A percentile compares a stretch with the other conserved stretches of the same genome.
Conservation (phyloP, 2,888 invertebrate genomes). For the Chalcis sispes region DNA sequence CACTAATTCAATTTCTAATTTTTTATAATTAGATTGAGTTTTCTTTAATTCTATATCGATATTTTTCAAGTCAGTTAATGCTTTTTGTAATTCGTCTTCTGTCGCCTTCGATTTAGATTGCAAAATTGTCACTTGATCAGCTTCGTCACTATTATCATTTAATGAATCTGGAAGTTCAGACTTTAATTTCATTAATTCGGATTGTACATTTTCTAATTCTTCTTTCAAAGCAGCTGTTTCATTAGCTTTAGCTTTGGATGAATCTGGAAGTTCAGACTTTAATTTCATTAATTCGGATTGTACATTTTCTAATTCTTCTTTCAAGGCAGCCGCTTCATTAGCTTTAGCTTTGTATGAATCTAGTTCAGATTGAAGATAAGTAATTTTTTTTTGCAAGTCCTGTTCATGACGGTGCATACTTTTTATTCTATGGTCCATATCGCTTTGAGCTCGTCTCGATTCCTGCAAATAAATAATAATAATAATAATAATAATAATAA, state of each 20-base stretch:
- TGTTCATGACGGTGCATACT: slow-evolving; percentile 79
- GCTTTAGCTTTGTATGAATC: slow-evolving; percentile 70
- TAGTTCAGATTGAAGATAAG: slow-evolving; percentile 72
- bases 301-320: slow-evolving; percentile 74
- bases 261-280: slow-evolving; percentile 62
- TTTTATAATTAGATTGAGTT: slow-evolving; percentile 77
- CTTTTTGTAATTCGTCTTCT: slow-evolving; percentile 66
- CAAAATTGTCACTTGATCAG: slow-evolving; percentile 17
- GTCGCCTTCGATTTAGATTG: slow-evolving; percentile 57
- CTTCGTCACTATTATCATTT: slow-evolving; percentile 25
- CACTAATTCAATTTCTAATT: slow-evolving; percentile 70
- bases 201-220: slow-evolving; percentile 73
- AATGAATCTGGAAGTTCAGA: slow-evolving; percentile 60
- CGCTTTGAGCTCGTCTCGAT: slow-evolving; percentile 77
- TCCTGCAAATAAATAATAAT: slow-evolving; percentile 74
- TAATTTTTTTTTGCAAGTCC: slow-evolving; percentile 78
- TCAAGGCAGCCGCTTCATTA: slow-evolving; percentile 70
- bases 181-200: slow-evolving; percentile 67
- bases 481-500: not conserved
- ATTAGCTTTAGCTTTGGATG: slow-evolving; percentile 62
- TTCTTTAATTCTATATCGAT: slow-evolving; percentile 73
- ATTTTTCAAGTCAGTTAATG: slow-evolving; percentile 62
- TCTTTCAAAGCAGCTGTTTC: slow-evolving; percentile 72
- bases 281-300: slow-evolving; percentile 67
- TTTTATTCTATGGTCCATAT: slow-evolving; percentile 78